phyloP scores from a whole-genome alignment of 2,888 invertebrate genomes.

The Eucera pruinosa region DNA sequence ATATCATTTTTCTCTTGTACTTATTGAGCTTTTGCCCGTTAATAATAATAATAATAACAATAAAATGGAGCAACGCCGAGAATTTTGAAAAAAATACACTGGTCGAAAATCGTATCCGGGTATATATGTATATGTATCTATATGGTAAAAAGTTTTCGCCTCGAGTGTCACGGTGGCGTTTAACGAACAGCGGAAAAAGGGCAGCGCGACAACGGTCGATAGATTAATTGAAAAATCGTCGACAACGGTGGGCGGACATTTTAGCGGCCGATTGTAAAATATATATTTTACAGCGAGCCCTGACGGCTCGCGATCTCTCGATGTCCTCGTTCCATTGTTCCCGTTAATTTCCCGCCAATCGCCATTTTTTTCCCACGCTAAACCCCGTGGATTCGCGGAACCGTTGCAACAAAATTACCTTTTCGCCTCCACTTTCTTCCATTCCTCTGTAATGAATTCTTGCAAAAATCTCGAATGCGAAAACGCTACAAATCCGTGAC shows the following conservation, averaged over 20 bases:
- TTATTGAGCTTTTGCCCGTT: no score
- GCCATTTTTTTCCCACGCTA: not conserved
- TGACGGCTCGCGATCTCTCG: constrained; percentile 28
- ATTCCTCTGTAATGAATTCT: no score
- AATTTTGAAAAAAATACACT: no score
- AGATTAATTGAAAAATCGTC: constrained; percentile 52
- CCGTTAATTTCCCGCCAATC: constrained; percentile 27
- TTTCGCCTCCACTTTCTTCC: no score
- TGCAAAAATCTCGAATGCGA: no score
- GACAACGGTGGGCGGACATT: not conserved
- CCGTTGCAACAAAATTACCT: no score
- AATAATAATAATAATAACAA: no score
- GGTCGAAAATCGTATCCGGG: not conserved
- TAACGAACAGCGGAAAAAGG: constrained; percentile 26
- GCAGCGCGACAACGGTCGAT: constrained; percentile 24
- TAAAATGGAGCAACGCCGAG: no score
- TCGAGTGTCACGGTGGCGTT: constrained; percentile 8
- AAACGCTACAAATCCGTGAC: no score
- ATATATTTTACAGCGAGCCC: constrained; percentile 25
- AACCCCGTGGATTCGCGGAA: no score
- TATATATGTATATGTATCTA: not conserved
- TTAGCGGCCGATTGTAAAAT: constrained; percentile 33
- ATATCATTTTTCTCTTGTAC: no score
- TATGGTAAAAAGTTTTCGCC: constrained; percentile 9
- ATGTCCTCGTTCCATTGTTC: constrained; percentile 23